Conservation (phyloP, 2,888 invertebrate species). For the Oscheius onirici region DNA sequence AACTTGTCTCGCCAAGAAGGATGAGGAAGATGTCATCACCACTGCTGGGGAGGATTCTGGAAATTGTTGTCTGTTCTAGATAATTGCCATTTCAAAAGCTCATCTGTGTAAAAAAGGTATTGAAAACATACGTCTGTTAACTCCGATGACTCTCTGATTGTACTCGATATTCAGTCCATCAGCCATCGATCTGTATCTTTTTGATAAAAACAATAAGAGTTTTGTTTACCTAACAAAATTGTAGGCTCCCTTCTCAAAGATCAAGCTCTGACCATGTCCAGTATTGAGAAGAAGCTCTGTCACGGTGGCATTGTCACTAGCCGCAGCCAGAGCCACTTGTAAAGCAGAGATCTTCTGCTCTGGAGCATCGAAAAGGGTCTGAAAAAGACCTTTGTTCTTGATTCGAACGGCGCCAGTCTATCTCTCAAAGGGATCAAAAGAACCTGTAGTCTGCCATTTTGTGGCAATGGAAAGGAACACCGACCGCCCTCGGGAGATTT, state of each 20-base stretch:
- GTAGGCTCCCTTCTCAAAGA: conserved; percentile 46
- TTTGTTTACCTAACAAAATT: conserved; percentile 41
- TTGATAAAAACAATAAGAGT: neutral
- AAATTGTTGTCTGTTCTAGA: neutral
- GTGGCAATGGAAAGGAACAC: neutral
- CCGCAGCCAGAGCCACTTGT: conserved; percentile 48
- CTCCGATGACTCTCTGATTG: conserved; percentile 37
- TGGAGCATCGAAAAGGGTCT: conserved; percentile 60
- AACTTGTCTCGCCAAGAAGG: conserved; percentile 46
- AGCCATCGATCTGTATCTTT: conserved; percentile 34
- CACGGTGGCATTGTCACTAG: conserved; percentile 50
- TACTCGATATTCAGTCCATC: conserved; percentile 48
- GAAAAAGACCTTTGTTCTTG: conserved; percentile 16
- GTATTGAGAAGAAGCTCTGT: conserved; percentile 41
- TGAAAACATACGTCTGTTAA: conserved; percentile 42
- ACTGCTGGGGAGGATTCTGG: conserved; percentile 42
- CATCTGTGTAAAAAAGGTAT: too few relatives aligned
- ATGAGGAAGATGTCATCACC: conserved; percentile 36
- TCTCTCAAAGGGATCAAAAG: conserved; percentile 6
- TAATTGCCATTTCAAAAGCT: too few relatives aligned
- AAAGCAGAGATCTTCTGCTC: conserved; percentile 48
- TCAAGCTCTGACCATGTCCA: conserved; percentile 47
- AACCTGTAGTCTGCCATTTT: neutral
- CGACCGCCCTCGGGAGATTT: too few relatives aligned
- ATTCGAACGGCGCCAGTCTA: conserved; percentile 23